Conservation (phyloP, 1,140 invertebrate genomes). For the Drosophila asahinai region DNA sequence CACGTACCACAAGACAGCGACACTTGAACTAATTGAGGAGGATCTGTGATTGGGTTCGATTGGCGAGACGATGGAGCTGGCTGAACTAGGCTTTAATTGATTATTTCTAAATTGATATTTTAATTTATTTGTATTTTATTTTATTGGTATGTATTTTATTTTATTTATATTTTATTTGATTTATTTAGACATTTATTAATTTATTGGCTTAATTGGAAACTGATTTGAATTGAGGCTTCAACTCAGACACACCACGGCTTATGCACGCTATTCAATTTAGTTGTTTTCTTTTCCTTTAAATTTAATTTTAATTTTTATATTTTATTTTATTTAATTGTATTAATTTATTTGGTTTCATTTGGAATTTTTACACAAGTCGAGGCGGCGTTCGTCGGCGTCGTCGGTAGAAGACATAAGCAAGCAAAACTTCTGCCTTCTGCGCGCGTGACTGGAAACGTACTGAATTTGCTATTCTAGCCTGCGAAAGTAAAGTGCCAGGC, state of each 20-base stretch:
- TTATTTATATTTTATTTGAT: slow-evolving; percentile 22
- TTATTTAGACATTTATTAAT: slow-evolving; percentile 12
- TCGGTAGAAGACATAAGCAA: slow-evolving; percentile 71
- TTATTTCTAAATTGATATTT: slow-evolving; percentile 38
- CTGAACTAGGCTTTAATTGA: slow-evolving; percentile 41
- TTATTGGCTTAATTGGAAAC: slow-evolving; percentile 27
- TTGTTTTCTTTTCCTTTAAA: slow-evolving; percentile 20
- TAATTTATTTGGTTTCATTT: slow-evolving; percentile 55
- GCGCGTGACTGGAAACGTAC: slow-evolving; percentile 84
- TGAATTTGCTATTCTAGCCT: slow-evolving; percentile 78
- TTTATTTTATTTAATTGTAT: slow-evolving; percentile 26
- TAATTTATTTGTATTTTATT: slow-evolving; percentile 26
- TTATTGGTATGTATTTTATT: slow-evolving; percentile 4
- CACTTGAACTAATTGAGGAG: slow-evolving; percentile 54
- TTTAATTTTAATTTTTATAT: slow-evolving; percentile 34
- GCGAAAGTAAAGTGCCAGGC: slow-evolving; percentile 76
- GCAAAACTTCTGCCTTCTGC: slow-evolving; percentile 78
- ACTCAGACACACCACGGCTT: slow-evolving; percentile 50
- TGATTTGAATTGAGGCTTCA: slow-evolving; percentile 24
- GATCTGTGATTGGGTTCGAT: slow-evolving; percentile 50
- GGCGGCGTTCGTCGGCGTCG: slow-evolving; percentile 68
- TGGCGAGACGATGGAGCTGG: slow-evolving; percentile 45
- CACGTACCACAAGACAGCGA: slow-evolving; percentile 76
- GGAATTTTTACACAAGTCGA: slow-evolving; percentile 76
- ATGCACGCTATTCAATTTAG: slow-evolving; percentile 48